Percentiles rank a stretch among this genome's conserved stretches.
Conservation (phyloP, 2,113 vertebrate species). For the Hassar affinis region DNA sequence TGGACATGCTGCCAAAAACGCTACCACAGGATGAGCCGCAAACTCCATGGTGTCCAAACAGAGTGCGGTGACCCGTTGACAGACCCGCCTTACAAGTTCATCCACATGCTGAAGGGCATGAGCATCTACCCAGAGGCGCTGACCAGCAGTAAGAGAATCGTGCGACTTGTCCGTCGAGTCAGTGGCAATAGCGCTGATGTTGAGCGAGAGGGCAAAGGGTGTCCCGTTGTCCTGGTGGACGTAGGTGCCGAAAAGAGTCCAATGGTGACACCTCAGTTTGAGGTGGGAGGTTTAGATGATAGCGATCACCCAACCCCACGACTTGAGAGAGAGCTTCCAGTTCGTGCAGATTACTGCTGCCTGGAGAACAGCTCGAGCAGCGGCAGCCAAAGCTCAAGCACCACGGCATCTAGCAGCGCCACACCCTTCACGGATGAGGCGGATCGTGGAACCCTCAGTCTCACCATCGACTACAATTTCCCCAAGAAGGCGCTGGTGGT, state of each 20-base stretch:
- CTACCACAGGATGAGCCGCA: constrained; percentile 76
- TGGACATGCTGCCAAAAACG: constrained; percentile 95
- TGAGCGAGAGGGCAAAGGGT: constrained; percentile 4
- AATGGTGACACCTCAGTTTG: constrained; percentile 62
- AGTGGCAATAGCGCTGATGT: constrained; percentile 37
- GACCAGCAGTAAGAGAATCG: constrained; percentile 87
- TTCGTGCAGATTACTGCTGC: constrained; percentile 80
- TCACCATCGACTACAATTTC: constrained; percentile 97
- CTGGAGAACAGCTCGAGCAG: constrained; percentile 81
- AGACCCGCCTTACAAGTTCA: constrained; percentile 91
- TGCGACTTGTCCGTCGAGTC: constrained; percentile 66
- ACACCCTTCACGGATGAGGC: constrained; percentile 81
- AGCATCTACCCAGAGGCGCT: constrained; percentile 95
- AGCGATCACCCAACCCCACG: constrained; percentile 41
- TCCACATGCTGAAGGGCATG: constrained; percentile 97
- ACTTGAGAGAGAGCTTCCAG: constrained; percentile 78
- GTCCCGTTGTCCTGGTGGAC: constrained; percentile 70
- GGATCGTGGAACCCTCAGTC: constrained; percentile 80
- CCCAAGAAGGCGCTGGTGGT: constrained; percentile 96
- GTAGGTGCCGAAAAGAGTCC: constrained; percentile 76
- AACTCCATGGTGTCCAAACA: constrained; percentile 70
- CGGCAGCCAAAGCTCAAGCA: constrained; percentile 70
- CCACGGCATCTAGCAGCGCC: constrained; percentile 74
- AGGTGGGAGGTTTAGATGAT: constrained; percentile 67
- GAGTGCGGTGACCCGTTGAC: constrained; percentile 64